Percentiles rank a stretch among this genome's conserved stretches.
Conservation (phyloP, 2,113 vertebrate species). For the Carlito syrichta region DNA sequence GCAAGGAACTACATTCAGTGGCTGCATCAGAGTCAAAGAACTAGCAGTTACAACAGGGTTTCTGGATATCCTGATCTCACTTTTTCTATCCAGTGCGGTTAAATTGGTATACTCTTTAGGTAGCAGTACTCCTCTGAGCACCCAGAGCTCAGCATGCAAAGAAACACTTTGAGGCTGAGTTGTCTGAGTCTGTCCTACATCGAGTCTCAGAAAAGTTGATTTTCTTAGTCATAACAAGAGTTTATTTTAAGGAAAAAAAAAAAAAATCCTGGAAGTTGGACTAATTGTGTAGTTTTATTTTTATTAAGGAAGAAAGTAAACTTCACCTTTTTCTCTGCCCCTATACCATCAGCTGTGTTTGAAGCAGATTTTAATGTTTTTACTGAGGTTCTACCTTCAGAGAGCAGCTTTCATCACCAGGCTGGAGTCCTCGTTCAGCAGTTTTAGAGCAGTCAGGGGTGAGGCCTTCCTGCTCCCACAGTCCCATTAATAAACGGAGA, state of each 20-base stretch:
- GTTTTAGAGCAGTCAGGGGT: slow-evolving; percentile 83
- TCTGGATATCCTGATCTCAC: background rate
- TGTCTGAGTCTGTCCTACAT: background rate
- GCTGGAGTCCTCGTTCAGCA: slow-evolving; percentile 77
- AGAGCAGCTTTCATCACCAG: slow-evolving; percentile 79
- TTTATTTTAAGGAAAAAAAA: background rate
- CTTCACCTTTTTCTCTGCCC: slow-evolving; percentile 34
- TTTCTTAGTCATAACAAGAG: background rate
- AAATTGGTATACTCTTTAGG: background rate
- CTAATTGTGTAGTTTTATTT: background rate
- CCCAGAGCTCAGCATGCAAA: slow-evolving; percentile 2
- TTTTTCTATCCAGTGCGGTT: background rate
- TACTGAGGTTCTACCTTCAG: slow-evolving; percentile 65
- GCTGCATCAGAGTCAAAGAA: background rate
- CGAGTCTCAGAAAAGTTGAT: background rate
- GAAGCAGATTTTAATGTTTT: slow-evolving; percentile 70
- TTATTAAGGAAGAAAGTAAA: background rate
- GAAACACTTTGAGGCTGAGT: slow-evolving; percentile 1
- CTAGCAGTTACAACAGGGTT: background rate
- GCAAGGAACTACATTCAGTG: background rate
- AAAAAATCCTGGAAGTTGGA: background rate
- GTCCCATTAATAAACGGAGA: slow-evolving; percentile 77
- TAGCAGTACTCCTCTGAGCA: background rate
- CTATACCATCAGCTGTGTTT: slow-evolving; percentile 32
- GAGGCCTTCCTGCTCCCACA: slow-evolving; percentile 71